Base-by-base conservation (phyloP, 2,797 vertebrate species). In the Brotula barbata region DNA sequence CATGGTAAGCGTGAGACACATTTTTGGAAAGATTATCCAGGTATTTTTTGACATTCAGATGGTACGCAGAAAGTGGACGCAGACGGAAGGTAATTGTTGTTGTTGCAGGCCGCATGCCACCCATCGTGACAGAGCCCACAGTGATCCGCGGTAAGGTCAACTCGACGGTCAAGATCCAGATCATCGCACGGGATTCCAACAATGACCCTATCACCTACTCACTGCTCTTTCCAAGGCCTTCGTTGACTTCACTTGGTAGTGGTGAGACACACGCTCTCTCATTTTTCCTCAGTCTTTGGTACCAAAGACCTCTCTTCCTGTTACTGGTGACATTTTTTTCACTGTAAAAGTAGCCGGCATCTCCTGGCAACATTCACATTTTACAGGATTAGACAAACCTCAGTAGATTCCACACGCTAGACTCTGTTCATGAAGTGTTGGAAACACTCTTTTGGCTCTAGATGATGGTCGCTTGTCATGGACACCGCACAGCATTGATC, bases 41-140 rank as follows among this genome's bases (percentile, higher is more conserved):
- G 25, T 4, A 15, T 39, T 15, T 39, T 39, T 10, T 36, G n/a
- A n/a, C n/a, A n/a, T n/a, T n/a, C n/a, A n/a, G n/a, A n/a, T n/a
- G n/a, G n/a, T n/a, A n/a, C n/a, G n/a, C n/a, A n/a, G n/a, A n/a
- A n/a, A n/a, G n/a, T 33, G 31, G 31, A 33, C 6, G 4, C 13
- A 3, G 9, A 36, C 34, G 3, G 34, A 5, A 8, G 25, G 8
- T 28, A 28, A 28, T 28, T 28, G 25, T 28, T 54, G 17, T 15
- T 7, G 37, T 43, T 19, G 12, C 58, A 94, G 93, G 92, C 28
- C 92, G 91, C 82, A 85, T 88, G 70, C 92, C 91, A 6, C 93
- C 93, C 44, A 82, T 90, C 15, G 77, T 93, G 75, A 89, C 71
- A 1, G 78, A 78, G 36, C 92, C 93, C 7, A 82, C 62, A 1